Base-by-base conservation (phyloP, 2,888 invertebrate species). In the Idaea straminata region DNA sequence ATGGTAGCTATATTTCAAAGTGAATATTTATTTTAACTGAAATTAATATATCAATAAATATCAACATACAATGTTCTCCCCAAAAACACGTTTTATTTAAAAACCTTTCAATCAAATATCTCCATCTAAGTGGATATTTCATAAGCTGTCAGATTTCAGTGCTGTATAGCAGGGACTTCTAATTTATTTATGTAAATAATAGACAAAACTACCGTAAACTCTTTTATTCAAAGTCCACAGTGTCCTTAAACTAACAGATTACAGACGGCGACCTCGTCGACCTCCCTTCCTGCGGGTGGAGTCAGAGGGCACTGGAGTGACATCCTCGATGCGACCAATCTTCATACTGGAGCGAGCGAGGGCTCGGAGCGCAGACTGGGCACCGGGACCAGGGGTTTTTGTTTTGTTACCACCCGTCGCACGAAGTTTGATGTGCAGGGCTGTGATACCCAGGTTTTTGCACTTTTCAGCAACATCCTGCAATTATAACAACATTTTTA, bases 201-300 rank as follows among this genome's bases (percentile, higher is more conserved):
- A 85, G 65, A 68, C 69, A 64, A 10, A 69, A 69, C 61, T 87
- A 88, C 90, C 68, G 80, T 75, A 85, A 87, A 89, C 85, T 80
- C 77, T 64, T 87, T 85, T 89, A 90, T 88, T 91, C 63, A 79
- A 83, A 92, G 88, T 84, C 78, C 79, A 91, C 87, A 92, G 89
- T 87, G 72, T 74, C 72, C 90, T 91, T 91, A 88, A 75, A 82
- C 87, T 91, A 90, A 86, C 84, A 90, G 86, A 93, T 95, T 99
- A 99, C 95, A 99, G 95, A 94, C 99, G 96, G 93, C 99, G 97
- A 94, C 99, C 99, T 94, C 99, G 97, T 86, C 99, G 96, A 93
- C 99, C 99, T 87, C 99, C 99, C 97, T 99, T 99, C 95, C 99
- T 98, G 87, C 99, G 96, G 65, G 99, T 99, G 72, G 98, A 97